Evolutionary conservation across 2,888 invertebrate species (phyloP).

Genomic region (Hirtodrosophila trivittata): DNA sequence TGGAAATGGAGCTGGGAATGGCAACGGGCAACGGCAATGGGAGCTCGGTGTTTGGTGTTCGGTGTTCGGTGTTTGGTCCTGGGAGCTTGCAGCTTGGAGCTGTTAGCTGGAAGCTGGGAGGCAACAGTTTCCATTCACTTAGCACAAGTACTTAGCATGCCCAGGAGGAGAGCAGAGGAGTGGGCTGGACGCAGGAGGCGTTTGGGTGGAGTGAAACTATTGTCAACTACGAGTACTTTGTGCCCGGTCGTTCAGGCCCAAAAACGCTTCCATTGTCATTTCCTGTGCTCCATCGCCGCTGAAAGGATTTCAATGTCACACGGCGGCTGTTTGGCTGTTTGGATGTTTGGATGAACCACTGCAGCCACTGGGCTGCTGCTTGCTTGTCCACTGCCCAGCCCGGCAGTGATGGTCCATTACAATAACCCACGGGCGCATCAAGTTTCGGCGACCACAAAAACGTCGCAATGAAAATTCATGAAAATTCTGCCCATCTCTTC

Average conservation of each 20-base stretch:
- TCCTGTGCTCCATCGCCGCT: conserved; percentile 45
- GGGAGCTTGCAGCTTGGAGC: no score
- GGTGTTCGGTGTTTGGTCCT: no score
- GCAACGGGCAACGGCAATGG: not conserved
- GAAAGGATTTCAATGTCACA: conserved; percentile 76
- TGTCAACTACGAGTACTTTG: conserved; percentile 36
- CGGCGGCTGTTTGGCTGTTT: conserved; percentile 34
- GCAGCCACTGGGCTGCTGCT: not conserved
- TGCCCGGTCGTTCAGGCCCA: conserved; percentile 22
- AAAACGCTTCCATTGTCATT: conserved; percentile 42
- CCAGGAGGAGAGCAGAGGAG: not conserved
- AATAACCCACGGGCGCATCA: conserved; percentile 55
- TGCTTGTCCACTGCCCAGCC: no score
- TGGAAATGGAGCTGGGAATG: conserved; percentile 12
- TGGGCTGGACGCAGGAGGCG: not conserved
- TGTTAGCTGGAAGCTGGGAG: not conserved
- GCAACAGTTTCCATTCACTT: conserved; percentile 32
- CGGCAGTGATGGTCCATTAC: conserved; percentile 47
- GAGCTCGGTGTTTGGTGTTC: not conserved
- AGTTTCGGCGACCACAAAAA: conserved; percentile 64
- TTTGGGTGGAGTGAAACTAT: conserved; percentile 34
- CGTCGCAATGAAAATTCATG: conserved; percentile 67
- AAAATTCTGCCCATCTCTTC: conserved; percentile 33
- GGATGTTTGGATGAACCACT: not conserved
- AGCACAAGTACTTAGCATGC: conserved; percentile 51